A percentile compares a stretch with the other conserved stretches of the same genome.
These are phyloP conservation scores for Psettodes erumei DNA, from an alignment of 2,113 vertebrate species.

Conservation along the genomic window DNA sequence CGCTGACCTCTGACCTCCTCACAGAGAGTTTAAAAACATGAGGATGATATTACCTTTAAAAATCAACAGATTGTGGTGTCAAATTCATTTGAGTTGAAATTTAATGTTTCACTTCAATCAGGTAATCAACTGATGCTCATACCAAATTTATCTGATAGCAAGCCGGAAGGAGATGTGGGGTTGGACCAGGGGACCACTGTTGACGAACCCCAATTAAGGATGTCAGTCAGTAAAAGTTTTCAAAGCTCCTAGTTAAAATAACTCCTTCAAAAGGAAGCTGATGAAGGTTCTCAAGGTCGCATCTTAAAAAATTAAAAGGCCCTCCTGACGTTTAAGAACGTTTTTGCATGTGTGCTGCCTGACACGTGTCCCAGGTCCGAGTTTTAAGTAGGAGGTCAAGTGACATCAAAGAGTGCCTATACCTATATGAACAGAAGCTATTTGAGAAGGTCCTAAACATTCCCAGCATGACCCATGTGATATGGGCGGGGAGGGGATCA, in stretches of 20 bases:
- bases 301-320: slow-evolving; percentile 27
- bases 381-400: slow-evolving; percentile 28
- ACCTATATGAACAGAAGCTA: slow-evolving; percentile 46
- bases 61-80: background rate
- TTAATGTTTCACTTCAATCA: background rate
- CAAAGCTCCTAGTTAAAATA: background rate
- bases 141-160: background rate
- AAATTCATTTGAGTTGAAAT: background rate
- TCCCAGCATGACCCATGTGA: slow-evolving; percentile 40
- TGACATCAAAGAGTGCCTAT: slow-evolving; percentile 45
- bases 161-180: background rate
- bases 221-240: background rate
- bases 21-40: background rate
- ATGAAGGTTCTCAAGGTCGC: background rate
- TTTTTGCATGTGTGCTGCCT: slow-evolving; percentile 43
- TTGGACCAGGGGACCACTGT: background rate
- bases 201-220: background rate
- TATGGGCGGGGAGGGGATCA: slow-evolving; percentile 13
- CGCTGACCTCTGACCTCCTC: background rate
- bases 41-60: background rate
- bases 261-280: slow-evolving; percentile 12
- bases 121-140: background rate
- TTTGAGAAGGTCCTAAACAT: slow-evolving; percentile 61
- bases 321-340: slow-evolving; percentile 16
- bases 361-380: slow-evolving; percentile 40